Evolutionary conservation across 2,113 vertebrate genomes (phyloP).

Genomic region (Mungos mungo): DNA sequence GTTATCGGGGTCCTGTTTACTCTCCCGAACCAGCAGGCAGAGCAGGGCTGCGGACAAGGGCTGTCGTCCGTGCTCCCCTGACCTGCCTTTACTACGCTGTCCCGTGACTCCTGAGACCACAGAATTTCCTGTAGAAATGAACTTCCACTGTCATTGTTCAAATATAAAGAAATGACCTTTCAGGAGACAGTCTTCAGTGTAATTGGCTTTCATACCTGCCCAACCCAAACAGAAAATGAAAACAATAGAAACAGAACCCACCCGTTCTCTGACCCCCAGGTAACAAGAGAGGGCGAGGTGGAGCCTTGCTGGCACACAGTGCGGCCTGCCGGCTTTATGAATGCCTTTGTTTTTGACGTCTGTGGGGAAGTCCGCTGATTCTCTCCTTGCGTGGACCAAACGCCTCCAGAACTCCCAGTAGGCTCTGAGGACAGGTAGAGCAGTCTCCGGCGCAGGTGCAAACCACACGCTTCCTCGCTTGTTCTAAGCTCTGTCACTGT

Average conservation of each 20-base stretch:
- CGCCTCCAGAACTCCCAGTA: neutral
- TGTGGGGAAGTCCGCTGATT: neutral
- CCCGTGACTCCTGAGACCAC: neutral
- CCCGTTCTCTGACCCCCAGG: neutral
- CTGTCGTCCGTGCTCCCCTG: neutral
- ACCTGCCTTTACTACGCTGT: neutral
- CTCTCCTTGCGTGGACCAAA: neutral
- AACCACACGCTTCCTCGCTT: neutral
- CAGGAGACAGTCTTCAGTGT: neutral
- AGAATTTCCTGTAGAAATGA: neutral
- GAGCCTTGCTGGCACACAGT: neutral
- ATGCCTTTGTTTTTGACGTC: neutral
- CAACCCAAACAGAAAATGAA: neutral
- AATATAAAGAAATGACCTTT: slow-evolving; percentile 42
- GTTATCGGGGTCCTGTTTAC: neutral
- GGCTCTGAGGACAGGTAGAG: neutral
- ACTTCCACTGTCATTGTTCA: slow-evolving; percentile 50
- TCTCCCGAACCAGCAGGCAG: neutral
- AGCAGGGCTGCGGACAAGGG: neutral
- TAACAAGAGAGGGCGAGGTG: neutral
- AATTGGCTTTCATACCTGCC: slow-evolving; percentile 22
- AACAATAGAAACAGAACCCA: neutral
- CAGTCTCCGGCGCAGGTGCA: neutral
- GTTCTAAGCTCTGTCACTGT: neutral
- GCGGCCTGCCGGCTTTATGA: neutral